Evolutionary conservation across 2,888 invertebrate genomes (phyloP).

Genomic region (Marasmarcha lunaedactyla): DNA sequence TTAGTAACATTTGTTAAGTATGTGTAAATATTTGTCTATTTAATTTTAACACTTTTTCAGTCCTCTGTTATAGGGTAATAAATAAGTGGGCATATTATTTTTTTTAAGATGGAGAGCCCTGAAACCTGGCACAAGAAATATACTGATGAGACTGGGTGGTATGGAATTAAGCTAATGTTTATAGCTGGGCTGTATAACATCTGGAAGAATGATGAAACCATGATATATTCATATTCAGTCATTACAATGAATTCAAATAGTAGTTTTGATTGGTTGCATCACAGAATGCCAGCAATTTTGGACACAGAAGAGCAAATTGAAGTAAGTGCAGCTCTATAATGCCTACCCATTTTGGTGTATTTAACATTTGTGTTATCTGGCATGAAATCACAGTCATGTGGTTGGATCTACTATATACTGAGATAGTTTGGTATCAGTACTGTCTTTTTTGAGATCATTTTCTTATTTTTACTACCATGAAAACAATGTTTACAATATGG

Average conservation of each 20-base stretch:
- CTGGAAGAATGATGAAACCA: conserved; percentile 72
- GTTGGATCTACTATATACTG: too few relatives aligned
- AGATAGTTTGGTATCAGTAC: too few relatives aligned
- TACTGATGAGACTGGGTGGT: conserved; percentile 67
- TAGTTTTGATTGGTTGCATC: conserved; percentile 79
- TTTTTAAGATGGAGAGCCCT: conserved; percentile 66
- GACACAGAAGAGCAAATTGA: conserved; percentile 74
- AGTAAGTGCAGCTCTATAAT: conserved; percentile 48
- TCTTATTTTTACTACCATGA: too few relatives aligned
- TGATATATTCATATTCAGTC: conserved; percentile 79
- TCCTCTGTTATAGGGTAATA: too few relatives aligned
- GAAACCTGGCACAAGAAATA: conserved; percentile 63
- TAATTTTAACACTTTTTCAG: too few relatives aligned
- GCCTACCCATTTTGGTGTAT: too few relatives aligned
- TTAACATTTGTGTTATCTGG: too few relatives aligned
- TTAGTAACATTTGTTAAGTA: too few relatives aligned
- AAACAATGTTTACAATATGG: too few relatives aligned
- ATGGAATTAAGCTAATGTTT: conserved; percentile 73
- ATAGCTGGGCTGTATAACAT: conserved; percentile 83
- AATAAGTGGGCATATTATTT: conserved; percentile 6
- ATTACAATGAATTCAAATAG: conserved; percentile 82
- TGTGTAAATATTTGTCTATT: too few relatives aligned
- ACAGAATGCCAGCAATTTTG: conserved; percentile 85
- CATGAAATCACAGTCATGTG: too few relatives aligned
- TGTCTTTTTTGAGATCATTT: too few relatives aligned